phyloP scores from a whole-genome alignment of 1,140 invertebrate genomes.

The Portunus trituberculatus region DNA sequence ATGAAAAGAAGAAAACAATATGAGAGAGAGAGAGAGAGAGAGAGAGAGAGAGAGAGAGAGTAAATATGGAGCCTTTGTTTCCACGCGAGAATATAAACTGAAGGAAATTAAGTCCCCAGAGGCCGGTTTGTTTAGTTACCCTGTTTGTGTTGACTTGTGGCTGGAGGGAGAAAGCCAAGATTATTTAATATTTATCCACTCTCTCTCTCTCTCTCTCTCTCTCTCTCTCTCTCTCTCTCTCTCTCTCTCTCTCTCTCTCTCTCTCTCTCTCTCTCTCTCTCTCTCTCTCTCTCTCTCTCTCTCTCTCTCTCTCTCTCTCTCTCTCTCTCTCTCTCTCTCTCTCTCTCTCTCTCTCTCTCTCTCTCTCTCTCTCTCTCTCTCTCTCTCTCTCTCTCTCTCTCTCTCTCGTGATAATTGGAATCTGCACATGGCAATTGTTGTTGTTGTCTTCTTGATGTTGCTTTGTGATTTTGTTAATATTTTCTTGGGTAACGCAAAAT shows the following conservation, averaged over 20 bases:
- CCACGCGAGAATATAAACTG: background rate
- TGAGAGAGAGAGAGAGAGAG: too few species aligned
- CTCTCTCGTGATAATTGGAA: background rate
- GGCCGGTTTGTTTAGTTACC: background rate
- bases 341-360: slow-evolving; percentile 15
- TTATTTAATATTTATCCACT: background rate
- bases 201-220: background rate
- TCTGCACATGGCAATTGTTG: background rate
- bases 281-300: slow-evolving; percentile 25
- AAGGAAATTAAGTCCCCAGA: background rate
- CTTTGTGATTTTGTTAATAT: background rate
- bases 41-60: too few species aligned
- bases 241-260: background rate
- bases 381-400: background rate
- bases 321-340: background rate
- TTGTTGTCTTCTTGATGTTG: background rate
- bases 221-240: background rate
- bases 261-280: background rate
- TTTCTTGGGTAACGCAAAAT: background rate
- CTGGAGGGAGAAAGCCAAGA: background rate
- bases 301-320: too few species aligned
- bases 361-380: slow-evolving; percentile 6
- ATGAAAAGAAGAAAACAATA: too few species aligned
- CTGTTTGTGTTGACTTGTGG: background rate
- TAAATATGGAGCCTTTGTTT: background rate